Evolutionary conservation across 2,797 vertebrate genomes (phyloP).

Genomic region (Avahi laniger): DNA sequence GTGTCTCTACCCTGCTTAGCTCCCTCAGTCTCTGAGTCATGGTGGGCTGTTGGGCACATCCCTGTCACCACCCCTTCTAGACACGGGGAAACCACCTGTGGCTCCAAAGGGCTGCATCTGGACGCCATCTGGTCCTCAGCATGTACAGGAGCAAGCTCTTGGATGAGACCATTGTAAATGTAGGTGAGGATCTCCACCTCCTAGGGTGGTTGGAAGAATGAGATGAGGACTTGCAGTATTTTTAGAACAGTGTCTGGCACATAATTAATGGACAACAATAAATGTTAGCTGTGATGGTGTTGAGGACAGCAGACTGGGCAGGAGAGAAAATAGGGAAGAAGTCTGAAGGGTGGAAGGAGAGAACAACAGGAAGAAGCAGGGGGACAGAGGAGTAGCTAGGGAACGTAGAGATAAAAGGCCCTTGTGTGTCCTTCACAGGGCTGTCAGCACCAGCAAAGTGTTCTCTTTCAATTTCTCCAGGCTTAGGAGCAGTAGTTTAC

Average conservation of each 20-base stretch:
- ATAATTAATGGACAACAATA: not conserved
- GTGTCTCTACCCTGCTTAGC: not conserved
- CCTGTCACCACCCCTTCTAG: accelerated
- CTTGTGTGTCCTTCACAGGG: not conserved
- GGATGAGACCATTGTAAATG: not conserved
- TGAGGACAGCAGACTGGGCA: not conserved
- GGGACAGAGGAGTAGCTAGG: not conserved
- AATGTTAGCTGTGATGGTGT: accelerated
- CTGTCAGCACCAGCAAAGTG: not conserved
- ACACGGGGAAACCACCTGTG: not conserved
- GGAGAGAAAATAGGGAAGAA: not conserved
- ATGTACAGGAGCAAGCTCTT: not conserved
- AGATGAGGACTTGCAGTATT: not conserved
- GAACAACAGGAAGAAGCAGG: not conserved
- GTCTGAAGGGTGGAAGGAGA: not conserved
- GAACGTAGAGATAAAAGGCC: not conserved
- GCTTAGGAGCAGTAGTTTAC: not conserved
- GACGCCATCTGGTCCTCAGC: not conserved
- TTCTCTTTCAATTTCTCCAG: not conserved
- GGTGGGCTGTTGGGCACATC: not conserved
- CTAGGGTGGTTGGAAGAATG: not conserved
- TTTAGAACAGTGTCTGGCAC: not conserved
- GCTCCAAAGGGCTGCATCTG: not conserved
- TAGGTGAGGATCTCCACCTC: not conserved
- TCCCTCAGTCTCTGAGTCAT: not conserved